A percentile compares a stretch with the other conserved stretches of the same genome.
phyloP scores from a whole-genome alignment of 2,797 vertebrate species.

The Triplophysa yarkandensis region DNA sequence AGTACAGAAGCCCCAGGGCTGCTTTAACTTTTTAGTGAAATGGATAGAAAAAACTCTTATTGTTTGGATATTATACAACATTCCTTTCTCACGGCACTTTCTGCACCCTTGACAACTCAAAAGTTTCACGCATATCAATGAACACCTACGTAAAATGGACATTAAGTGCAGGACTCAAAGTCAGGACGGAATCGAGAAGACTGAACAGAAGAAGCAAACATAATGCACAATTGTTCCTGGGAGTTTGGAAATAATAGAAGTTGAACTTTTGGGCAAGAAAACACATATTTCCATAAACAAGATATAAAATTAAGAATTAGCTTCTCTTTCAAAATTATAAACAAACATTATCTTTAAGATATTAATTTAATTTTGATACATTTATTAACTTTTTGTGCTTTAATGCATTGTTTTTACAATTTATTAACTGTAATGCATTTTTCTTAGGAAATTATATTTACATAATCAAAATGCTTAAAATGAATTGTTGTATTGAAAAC shows the following conservation, averaged over 20 bases:
- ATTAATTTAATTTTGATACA: too few species aligned
- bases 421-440: too few species aligned
- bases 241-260: background rate
- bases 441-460: too few species aligned
- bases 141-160: constrained; percentile 2
- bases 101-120: background rate
- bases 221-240: background rate
- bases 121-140: background rate
- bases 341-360: too few species aligned
- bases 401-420: too few species aligned
- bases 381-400: too few species aligned
- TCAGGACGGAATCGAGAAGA: background rate
- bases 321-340: too few species aligned
- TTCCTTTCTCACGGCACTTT: constrained; percentile 3
- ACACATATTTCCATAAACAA: background rate
- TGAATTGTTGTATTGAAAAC: too few species aligned
- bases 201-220: background rate
- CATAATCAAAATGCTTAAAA: too few species aligned
- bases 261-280: too few species aligned
- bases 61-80: constrained; percentile 22
- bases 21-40: constrained; percentile 1
- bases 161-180: background rate
- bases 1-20: constrained; percentile 20
- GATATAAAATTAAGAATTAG: too few species aligned
- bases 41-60: background rate